Evolutionary conservation across 35 echinoderm and acorn worm genomes (phyloP).

Genomic region (Diadema setosum): DNA sequence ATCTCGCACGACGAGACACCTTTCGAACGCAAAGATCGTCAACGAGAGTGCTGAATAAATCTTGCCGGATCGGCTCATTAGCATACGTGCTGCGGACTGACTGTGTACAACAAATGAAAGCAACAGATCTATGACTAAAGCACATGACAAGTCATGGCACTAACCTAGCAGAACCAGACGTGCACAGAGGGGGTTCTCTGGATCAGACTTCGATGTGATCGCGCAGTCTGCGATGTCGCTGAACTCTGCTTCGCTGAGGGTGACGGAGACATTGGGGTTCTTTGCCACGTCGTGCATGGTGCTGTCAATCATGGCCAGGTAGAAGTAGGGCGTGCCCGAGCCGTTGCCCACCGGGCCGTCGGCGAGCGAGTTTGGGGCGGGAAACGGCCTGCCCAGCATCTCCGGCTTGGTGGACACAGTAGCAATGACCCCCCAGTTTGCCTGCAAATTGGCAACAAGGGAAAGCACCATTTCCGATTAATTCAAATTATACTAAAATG

Average conservation of each 20-base stretch:
- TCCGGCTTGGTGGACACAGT: slow-evolving; percentile 37
- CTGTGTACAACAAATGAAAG: too few species aligned
- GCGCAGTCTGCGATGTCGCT: slow-evolving; percentile 8
- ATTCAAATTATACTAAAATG: too few species aligned
- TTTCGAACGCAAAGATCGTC: too few species aligned
- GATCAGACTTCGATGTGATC: background rate
- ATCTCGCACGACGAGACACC: too few species aligned
- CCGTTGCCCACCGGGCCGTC: slow-evolving; percentile 54
- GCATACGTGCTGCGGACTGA: too few species aligned
- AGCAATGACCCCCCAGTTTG: slow-evolving; percentile 45
- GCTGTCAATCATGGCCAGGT: background rate
- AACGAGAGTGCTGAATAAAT: too few species aligned
- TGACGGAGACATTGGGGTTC: slow-evolving; percentile 47
- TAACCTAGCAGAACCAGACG: slow-evolving; percentile 52
- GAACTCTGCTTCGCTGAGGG: slow-evolving; percentile 46
- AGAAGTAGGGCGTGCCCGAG: slow-evolving; percentile 52
- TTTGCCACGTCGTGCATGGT: slow-evolving; percentile 15
- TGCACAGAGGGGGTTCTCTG: slow-evolving; percentile 40
- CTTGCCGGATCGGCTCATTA: too few species aligned
- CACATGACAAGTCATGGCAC: too few species aligned
- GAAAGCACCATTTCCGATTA: too few species aligned
- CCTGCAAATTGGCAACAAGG: too few species aligned
- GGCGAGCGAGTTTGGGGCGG: background rate
- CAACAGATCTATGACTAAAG: too few species aligned
- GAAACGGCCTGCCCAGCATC: slow-evolving; percentile 18